Conservation (phyloP, 1,140 invertebrate species). For the Dreissena polymorpha region DNA sequence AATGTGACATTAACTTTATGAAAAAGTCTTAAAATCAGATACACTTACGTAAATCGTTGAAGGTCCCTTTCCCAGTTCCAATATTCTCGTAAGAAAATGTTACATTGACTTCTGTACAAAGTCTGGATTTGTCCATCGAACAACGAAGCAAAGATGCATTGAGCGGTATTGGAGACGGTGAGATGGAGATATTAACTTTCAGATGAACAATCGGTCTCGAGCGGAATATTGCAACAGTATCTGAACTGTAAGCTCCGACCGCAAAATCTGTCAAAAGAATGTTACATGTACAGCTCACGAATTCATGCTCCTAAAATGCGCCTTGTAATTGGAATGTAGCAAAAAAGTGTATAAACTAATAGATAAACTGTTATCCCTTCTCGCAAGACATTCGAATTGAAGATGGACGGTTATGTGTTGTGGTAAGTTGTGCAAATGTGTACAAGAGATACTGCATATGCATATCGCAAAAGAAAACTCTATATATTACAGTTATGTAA, state of each 20-base stretch:
- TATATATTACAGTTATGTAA: neutral
- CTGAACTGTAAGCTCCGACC: conserved; percentile 17
- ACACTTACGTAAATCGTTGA: conserved; percentile 3
- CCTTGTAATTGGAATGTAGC: neutral
- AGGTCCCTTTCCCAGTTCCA: neutral
- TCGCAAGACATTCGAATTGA: no score
- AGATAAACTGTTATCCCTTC: no score
- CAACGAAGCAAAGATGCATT: neutral
- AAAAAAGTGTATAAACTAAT: neutral
- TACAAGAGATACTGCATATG: no score
- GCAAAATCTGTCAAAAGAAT: conserved; percentile 16
- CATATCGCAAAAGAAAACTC: no score
- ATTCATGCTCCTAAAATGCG: neutral
- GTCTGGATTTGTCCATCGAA: neutral
- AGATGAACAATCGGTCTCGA: conserved; percentile 6
- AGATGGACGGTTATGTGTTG: no score
- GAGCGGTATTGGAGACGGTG: conserved; percentile 1
- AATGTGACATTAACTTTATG: no score
- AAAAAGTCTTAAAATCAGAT: no score
- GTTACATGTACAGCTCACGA: neutral
- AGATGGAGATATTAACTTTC: neutral
- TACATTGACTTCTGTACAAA: neutral
- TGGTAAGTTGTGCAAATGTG: no score
- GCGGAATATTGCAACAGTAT: neutral
- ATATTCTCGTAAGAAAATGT: neutral